These are phyloP conservation scores for Latrodectus elegans DNA, from an alignment of 2,888 invertebrate genomes.

Conservation along the genomic window DNA sequence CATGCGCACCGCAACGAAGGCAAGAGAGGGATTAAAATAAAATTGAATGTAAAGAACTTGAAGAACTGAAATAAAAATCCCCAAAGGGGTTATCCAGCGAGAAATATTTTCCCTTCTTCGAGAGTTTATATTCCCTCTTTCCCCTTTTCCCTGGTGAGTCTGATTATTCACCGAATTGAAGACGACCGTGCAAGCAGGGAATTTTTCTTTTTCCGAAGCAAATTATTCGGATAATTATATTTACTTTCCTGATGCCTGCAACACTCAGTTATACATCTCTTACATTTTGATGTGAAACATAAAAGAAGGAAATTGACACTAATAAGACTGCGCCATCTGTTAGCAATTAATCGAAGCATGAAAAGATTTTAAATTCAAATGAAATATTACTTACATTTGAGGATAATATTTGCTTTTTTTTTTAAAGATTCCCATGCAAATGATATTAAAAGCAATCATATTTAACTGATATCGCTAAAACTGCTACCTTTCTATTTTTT, in stretches of 20 bases:
- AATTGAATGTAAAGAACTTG: constrained; percentile 36
- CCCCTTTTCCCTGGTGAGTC: neutral
- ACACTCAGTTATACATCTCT: neutral
- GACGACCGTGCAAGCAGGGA: neutral
- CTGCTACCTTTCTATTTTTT: too few relatives aligned
- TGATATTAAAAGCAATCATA: too few relatives aligned
- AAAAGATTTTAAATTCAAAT: too few relatives aligned
- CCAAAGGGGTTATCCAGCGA: constrained; percentile 43
- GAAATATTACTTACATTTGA: too few relatives aligned
- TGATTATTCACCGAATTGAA: constrained; percentile 55
- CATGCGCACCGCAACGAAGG: constrained; percentile 14
- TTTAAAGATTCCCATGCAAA: too few relatives aligned
- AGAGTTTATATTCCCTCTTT: neutral
- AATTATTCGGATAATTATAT: constrained; percentile 59
- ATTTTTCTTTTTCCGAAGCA: constrained; percentile 16
- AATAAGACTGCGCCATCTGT: constrained; percentile 50
- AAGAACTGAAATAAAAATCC: constrained; percentile 25
- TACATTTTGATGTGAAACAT: neutral
- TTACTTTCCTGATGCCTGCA: constrained; percentile 8
- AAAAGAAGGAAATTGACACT: neutral
- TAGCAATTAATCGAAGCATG: neutral
- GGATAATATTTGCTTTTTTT: too few relatives aligned
- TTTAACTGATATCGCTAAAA: too few relatives aligned
- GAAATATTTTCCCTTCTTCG: constrained; percentile 30
- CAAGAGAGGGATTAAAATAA: constrained; percentile 9